phyloP scores from a whole-genome alignment of 2,797 vertebrate genomes.

The Thalassophryne amazonica region DNA sequence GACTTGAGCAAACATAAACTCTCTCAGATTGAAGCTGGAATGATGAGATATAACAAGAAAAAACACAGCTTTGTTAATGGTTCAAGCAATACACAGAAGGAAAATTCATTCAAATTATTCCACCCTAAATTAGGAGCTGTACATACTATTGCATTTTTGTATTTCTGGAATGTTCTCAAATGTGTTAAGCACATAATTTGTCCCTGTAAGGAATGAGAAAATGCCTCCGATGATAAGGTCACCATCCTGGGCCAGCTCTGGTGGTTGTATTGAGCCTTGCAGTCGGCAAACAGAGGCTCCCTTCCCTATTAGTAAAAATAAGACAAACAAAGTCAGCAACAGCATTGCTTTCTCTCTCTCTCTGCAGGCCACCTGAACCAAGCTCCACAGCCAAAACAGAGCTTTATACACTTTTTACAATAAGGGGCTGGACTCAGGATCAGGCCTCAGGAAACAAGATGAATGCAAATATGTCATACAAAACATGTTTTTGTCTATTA shows the following conservation, averaged over 20 bases:
- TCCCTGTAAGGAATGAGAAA: conserved; percentile 77
- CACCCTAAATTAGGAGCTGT: neutral
- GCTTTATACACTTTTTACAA: conserved; percentile 47
- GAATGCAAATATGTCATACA: conserved; percentile 16
- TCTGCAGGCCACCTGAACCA: neutral
- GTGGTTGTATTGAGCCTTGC: conserved; percentile 34
- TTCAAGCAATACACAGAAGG: neutral
- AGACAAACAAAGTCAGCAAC: conserved; percentile 43
- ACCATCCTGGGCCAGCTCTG: conserved; percentile 71
- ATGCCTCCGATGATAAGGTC: conserved; percentile 78
- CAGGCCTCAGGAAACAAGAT: conserved; percentile 24
- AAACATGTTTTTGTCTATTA: neutral
- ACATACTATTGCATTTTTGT: conserved; percentile 76
- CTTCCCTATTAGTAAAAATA: conserved; percentile 34
- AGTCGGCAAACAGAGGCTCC: conserved; percentile 55
- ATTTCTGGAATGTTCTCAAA: conserved; percentile 66
- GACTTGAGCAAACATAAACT: conserved; percentile 78
- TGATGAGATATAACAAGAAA: neutral
- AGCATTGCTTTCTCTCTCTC: conserved; percentile 46
- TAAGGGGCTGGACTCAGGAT: neutral
- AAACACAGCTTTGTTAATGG: neutral
- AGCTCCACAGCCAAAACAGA: neutral
- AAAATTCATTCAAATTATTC: neutral
- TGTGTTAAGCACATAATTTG: conserved; percentile 58
- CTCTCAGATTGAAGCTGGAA: conserved; percentile 76